These are phyloP conservation scores for Eupithecia dodoneata DNA, from an alignment of 2,888 invertebrate species.

Conservation along the genomic window DNA sequence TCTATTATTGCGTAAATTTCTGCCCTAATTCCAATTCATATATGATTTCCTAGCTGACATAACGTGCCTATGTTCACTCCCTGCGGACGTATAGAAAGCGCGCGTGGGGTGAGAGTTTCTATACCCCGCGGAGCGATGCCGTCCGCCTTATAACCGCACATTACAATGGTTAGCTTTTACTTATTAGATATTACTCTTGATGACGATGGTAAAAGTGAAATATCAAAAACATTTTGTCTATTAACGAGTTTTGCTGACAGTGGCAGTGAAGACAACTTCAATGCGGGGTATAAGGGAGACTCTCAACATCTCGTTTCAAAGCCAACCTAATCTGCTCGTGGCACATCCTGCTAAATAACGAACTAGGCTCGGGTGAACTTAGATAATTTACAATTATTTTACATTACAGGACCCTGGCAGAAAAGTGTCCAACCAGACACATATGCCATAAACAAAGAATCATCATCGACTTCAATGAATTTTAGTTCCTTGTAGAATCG, in stretches of 20 bases:
- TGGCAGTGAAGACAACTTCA: not conserved
- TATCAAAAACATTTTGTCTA: not conserved
- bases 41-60: conserved; percentile 13
- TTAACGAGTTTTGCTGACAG: not conserved
- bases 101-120: conserved; percentile 23
- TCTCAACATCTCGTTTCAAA: too few species aligned
- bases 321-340: too few species aligned
- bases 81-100: conserved; percentile 24
- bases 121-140: conserved; percentile 23
- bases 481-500: too few species aligned
- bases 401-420: too few species aligned
- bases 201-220: conserved; percentile 13
- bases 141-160: conserved; percentile 24
- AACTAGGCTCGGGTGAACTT: too few species aligned
- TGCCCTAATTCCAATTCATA: not conserved
- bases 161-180: conserved; percentile 20
- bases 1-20: not conserved
- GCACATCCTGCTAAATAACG: too few species aligned
- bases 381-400: too few species aligned
- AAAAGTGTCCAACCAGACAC: too few species aligned
- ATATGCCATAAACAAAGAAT: too few species aligned
- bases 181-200: conserved; percentile 6
- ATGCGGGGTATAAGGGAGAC: not conserved
- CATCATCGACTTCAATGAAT: too few species aligned
- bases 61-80: conserved; percentile 11